Conservation (phyloP, 2,113 vertebrate genomes). For the Ailuropoda melanoleuca region DNA sequence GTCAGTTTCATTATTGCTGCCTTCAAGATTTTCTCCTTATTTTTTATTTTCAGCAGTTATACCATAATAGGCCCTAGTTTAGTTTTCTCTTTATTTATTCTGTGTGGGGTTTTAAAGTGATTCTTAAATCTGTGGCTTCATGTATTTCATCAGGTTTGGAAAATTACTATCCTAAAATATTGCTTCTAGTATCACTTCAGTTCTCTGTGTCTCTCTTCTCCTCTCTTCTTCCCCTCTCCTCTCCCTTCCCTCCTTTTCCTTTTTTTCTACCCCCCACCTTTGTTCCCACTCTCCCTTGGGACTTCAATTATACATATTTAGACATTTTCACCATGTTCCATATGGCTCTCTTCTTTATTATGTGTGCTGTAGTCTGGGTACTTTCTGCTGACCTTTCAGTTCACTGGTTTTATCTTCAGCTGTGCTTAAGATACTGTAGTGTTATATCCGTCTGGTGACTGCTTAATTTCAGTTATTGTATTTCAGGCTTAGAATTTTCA, state of each 20-base stretch:
- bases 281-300: not conserved
- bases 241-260: not conserved
- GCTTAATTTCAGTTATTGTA: not conserved
- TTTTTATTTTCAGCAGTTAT: not conserved
- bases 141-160: not conserved
- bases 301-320: not conserved
- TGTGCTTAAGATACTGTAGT: not conserved
- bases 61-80: not conserved
- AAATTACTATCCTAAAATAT: not conserved
- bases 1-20: not conserved
- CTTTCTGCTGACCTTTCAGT: not conserved
- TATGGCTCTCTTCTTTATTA: not conserved
- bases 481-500: constrained; percentile 22
- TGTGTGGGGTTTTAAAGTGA: not conserved
- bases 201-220: not conserved
- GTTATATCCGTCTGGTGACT: not conserved
- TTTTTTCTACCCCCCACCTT: no score
- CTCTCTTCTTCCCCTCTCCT: not conserved
- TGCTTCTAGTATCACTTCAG: not conserved
- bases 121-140: not conserved
- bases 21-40: not conserved
- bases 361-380: not conserved
- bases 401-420: constrained; percentile 20
- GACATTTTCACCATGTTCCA: not conserved
- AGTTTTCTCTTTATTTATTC: not conserved